Evolutionary conservation across 92 coral and sea anemone species (phyloP), one percentile per base, ranked within the genome.

Genomic region (Porites cylindrica): DNA sequence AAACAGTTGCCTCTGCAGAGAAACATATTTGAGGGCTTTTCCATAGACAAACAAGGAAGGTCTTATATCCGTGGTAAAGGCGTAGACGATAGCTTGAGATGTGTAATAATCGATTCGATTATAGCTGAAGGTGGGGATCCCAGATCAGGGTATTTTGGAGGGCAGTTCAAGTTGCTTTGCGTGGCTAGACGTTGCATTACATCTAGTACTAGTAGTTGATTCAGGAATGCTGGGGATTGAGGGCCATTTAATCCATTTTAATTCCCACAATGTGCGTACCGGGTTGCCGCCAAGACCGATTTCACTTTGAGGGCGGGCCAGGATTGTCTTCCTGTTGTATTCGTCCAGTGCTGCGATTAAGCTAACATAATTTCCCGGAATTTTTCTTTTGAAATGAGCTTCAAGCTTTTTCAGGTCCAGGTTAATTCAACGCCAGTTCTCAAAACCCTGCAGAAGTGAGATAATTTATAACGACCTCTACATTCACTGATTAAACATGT

Each of bases 341-440:
- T 76, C 68, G 32, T 86, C 76, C 69, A 77, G 61, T 10, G 69
- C 82, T 24, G 75, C 71, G 20, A 86, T 52, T 61, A 77, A 72
- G 67, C 71, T 76, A 6, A 69, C 26, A 56, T 78, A 69, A 29
- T 23, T 20, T n/a, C 70, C 63, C 6, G 74, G 79, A 70, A 70
- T 79, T 21, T 86, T 78, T 21, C 85, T 85, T 23, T 70, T 78
- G 71, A 86, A 86, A 21, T 78, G 75, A 56, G 72, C 79, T 63
- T 86, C 90, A 47, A 71, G 80, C 66, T 79, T 86, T 47, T 86
- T 86, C 23, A 86, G 72, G 60, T 86, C 90, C 20, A 86, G 26
- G 54, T 86, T 79, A 54, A 79, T 69, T 58, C 62, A 74, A 1
- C 75, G 85, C 85, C 80, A 79, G 76, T 85, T 85, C 53, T 77